Conservation (phyloP, 35 echinoderm and acorn worm genomes). For the Apostichopus parvimensis region DNA sequence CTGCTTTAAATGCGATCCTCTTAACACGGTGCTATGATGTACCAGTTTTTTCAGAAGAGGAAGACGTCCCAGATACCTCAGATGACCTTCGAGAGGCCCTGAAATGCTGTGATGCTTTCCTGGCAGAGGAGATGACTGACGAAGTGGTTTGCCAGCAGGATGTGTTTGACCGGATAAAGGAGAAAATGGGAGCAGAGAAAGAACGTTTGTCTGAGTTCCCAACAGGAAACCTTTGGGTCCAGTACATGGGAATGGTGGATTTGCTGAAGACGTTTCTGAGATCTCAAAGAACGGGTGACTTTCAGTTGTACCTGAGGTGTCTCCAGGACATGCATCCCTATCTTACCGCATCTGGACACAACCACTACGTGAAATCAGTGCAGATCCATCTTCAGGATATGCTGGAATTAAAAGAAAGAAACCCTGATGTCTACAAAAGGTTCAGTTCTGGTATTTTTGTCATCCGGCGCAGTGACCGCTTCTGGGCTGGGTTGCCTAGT, state of each 20-base stretch:
- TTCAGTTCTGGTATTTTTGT: constrained; percentile 59
- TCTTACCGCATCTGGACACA: constrained; percentile 67
- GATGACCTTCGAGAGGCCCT: neutral
- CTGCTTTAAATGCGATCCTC: constrained; percentile 23
- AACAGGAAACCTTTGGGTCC: constrained; percentile 40
- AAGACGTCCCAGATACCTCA: neutral
- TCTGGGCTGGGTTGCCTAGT: too few relatives aligned
- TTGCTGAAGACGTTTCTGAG: neutral
- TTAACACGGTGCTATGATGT: neutral
- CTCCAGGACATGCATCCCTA: too few relatives aligned
- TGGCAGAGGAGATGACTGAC: neutral
- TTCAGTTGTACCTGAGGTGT: constrained; percentile 1
- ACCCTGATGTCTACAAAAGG: constrained; percentile 51
- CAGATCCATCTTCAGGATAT: constrained; percentile 68
- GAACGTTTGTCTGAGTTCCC: neutral
- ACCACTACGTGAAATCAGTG: constrained; percentile 38
- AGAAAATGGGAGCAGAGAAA: neutral
- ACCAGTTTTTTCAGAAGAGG: neutral
- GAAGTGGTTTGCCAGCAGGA: too few relatives aligned
- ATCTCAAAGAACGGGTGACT: constrained; percentile 50
- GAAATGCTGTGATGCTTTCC: neutral
- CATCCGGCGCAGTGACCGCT: neutral
- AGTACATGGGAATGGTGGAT: constrained; percentile 61
- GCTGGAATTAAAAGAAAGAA: constrained; percentile 14
- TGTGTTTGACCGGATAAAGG: too few relatives aligned